Evolutionary conservation across 2,797 vertebrate genomes (phyloP), one percentile per base, ranked within the genome.

Genomic region (Ispidina picta): DNA sequence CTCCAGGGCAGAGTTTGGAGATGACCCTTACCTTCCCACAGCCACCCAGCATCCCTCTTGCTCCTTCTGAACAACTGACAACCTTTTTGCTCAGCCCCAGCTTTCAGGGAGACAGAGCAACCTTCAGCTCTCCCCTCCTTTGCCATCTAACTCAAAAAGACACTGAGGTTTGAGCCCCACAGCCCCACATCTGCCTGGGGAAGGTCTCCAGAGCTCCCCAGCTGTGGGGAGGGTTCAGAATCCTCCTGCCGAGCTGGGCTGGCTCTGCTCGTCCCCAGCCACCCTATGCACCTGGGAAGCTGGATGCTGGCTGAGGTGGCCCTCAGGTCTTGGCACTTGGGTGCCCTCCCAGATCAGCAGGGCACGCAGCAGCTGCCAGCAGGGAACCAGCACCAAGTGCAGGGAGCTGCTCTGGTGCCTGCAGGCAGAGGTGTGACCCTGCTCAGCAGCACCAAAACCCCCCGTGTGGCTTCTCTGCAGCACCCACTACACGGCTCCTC

Each of bases 241-340:
- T 46, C 63, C 10, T 12, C 25, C 0, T 2, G 3, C 9, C 5
- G 0, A 2, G 4, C 7, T 72, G 5, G 0, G 1, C 46, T 7
- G 10, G 7, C 31, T 51, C 69, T 15, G 48, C 52, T n/a, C 5
- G 0, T 8, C 23, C 41, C 44, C 87, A 17, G 28, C 26, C 22
- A 7, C 2, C n/a, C 15, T 23, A 20, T 6, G 11, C 35, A 29
- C 22, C 39, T 39, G 48, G 16, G 79, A 9, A 23, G 76, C 44
- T 10, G 6, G 33, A 3, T 4, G 2, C 16, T 1, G 13, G 25
- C 14, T 15, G 2, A 8, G 65, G 41, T 9, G 64, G 21, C 14
- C 44, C 52, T 23, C 55, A 0, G 12, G 17, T 16, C 39, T 12
- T 17, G 12, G 26, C 22, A 2, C 29, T 48, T 56, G 2, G 5